Base-by-base conservation (phyloP, 2,888 invertebrate genomes). In the Chromoteleia sp. region DNA sequence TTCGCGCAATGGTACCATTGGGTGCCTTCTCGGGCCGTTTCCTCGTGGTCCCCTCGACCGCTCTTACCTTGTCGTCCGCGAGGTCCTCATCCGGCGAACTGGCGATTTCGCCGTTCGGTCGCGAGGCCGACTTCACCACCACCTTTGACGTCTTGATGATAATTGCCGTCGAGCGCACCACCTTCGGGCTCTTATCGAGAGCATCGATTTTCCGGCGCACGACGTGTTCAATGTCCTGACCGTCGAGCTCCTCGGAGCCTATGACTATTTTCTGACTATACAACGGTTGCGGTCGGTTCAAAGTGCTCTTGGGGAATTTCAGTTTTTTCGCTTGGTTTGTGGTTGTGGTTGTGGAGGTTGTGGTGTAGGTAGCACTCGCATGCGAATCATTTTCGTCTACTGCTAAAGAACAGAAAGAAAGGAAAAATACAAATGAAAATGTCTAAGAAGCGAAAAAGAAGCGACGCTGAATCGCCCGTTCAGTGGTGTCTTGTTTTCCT, bases 341-440 rank as follows among this genome's bases (percentile, higher is more conserved):
- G 79, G 76, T 89, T 88, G 82, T 83, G 75, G 67, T 85, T 59
- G 84, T 84, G 82, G 84, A 86, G 83, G 85, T 85, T 79, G 85
- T 83, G 85, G 86, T 88, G 87, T 86, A 86, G 89, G 87, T 89
- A 88, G 88, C 89, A 90, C 89, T 91, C 89, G 87, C 91, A 91
- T 91, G 91, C 91, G 90, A 86, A 89, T 89, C 89, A 86, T 89
- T 87, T 85, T 89, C 89, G 86, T 89, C 88, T 89, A 89, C 88
- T 86, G 91, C 91, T 91, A 91, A 91, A 89, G 87, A 91, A 91
- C 90, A 91, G 90, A 91, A 91, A 91, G 86, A 90, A 90, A 86
- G 84, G 84, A 86, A 88, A 86, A 86, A 70, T 77, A 84, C 83
- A 84, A 86, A 85, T 82, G 70, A 82, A 82, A 78, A 73, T 68